These are phyloP conservation scores for Mormyrops attenuatus DNA, from an alignment of 2,797 vertebrate genomes.

Conservation along the genomic window DNA sequence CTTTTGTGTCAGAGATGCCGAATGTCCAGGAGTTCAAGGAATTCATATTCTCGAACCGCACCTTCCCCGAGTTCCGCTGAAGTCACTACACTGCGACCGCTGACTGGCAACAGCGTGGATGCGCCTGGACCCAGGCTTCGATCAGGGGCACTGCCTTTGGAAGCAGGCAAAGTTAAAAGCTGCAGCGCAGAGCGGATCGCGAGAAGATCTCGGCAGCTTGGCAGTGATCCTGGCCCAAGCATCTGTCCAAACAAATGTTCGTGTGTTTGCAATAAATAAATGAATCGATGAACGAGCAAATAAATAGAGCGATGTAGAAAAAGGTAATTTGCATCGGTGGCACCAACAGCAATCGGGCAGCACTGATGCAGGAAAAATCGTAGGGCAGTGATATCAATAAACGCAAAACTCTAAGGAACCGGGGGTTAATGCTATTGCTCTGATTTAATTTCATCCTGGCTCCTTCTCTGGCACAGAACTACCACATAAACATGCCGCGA, in stretches of 20 bases:
- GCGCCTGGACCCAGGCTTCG: neutral
- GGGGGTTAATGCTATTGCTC: neutral
- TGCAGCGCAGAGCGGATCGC: constrained; percentile 30
- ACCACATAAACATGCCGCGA: neutral
- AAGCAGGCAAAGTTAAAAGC: constrained; percentile 33
- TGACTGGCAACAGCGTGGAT: neutral
- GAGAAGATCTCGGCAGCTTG: constrained; percentile 42
- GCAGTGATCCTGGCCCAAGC: constrained; percentile 43
- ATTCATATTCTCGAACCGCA: neutral
- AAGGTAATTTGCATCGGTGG: neutral
- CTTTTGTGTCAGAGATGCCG: neutral
- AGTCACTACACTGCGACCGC: neutral
- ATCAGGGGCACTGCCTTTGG: neutral
- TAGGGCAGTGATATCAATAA: neutral
- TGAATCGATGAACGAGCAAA: constrained; percentile 44
- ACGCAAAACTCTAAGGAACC: neutral
- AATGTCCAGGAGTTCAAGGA: neutral
- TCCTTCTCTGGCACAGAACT: neutral
- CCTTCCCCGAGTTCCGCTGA: neutral
- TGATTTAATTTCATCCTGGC: neutral
- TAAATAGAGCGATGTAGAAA: constrained; percentile 34
- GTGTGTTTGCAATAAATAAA: constrained; percentile 47
- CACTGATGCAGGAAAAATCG: neutral
- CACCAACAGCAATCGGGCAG: neutral
- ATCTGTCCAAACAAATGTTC: constrained; percentile 50